Base-by-base conservation (phyloP, 2,797 vertebrate genomes). In the Onychomys torridus region DNA sequence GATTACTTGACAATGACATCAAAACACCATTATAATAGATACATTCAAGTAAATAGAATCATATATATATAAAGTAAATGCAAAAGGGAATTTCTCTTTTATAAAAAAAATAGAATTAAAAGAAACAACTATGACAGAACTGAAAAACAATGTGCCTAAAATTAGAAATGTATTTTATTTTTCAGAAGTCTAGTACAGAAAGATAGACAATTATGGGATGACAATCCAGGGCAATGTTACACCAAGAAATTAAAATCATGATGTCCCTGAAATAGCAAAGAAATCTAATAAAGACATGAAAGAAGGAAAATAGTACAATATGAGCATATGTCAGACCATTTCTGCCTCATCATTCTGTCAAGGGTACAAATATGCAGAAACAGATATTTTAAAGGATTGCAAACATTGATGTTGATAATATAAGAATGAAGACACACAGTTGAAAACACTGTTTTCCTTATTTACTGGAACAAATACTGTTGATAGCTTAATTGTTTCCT, bases 381-480 rank as follows among this genome's bases (percentile, higher is more conserved):
- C 52, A 86, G 19, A 73, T 3, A 84, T 32, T 32, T 19, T n/a
- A 90, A n/a, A 61, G 71, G 7, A 19, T 57, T 52, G 29, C n/a
- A 89, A 40, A 79, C 25, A 34, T 27, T 1, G 5, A 2, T 52
- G 65, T 14, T 75, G 57, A 63, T 37, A 92, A 63, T 71, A 13
- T 61, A 81, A 89, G 49, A 97, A 85, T 25, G 3, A 25, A 90
- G 59, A 84, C 29, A 79, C 55, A 27, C 0, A 17, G 6, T 63
- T 81, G 43, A 7, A 34, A 40, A 63, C 32, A 34, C 5, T 49
- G 6, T 81, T 96, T 90, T 71, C 76, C 71, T 65, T 96, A 73
- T 77, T 96, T 94, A 76, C 86, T 93, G 67, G 89, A 83, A 88
- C 59, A 93, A 95, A 32, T 32, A 21, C 9, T 43, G 12, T 29